Evolutionary conservation across 1,140 invertebrate species (phyloP).

Genomic region (Eupeodes corollae): DNA sequence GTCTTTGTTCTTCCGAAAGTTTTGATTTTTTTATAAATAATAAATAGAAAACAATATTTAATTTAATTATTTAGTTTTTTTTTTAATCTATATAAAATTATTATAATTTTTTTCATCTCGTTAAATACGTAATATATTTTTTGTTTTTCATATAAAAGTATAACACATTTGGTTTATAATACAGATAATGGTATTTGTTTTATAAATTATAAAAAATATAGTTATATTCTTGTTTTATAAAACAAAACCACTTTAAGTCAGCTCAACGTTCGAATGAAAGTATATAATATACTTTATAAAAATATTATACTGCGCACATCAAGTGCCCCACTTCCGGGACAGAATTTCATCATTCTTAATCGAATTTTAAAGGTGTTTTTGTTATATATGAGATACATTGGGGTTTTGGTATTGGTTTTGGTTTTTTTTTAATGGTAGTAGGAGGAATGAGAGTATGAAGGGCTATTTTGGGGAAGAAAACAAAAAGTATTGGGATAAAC

Average conservation of each 20-base stretch:
- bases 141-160: too few species aligned
- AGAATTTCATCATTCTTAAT: conserved; percentile 17
- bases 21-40: conserved; percentile 22
- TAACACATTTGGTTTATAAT: conserved; percentile 34
- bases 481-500: too few species aligned
- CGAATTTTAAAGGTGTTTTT: too few species aligned
- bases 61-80: not conserved
- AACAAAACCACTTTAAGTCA: conserved; percentile 11
- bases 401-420: too few species aligned
- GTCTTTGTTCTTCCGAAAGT: conserved; percentile 11
- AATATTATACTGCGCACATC: conserved; percentile 6
- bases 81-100: conserved; percentile 1
- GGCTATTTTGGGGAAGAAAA: too few species aligned
- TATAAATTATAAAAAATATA: not conserved
- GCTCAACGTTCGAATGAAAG: conserved; percentile 28
- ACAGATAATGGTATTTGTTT: conserved; percentile 15
- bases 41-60: conserved; percentile 1
- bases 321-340: conserved; percentile 11
- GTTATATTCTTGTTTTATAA: not conserved
- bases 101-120: too few species aligned
- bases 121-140: conserved; percentile 20
- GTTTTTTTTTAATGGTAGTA: too few species aligned
- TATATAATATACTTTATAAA: conserved; percentile 19
- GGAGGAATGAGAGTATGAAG: too few species aligned
- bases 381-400: too few species aligned